Evolutionary conservation across 2,888 invertebrate genomes (phyloP), one percentile per base, ranked within the genome.

Genomic region (Eremobia ochroleuca): DNA sequence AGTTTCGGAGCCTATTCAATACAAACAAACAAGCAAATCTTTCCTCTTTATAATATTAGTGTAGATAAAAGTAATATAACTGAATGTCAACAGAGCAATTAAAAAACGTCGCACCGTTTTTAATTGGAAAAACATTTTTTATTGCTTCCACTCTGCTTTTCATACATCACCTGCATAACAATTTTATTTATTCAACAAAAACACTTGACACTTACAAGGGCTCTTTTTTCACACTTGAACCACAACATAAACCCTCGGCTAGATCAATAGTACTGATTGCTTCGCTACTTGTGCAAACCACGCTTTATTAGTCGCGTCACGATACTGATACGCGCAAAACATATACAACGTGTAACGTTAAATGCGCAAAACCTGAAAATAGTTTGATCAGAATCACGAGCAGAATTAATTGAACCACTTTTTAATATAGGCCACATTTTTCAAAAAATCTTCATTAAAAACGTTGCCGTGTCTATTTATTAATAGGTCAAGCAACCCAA

Each of bases 191-290:
- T 68, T 71, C n/a, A 31, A 61, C 34, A 55, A 40, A 65, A 43
- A 52, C 37, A 46, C 70, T 85, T 34, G 34, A 62, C 43, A 28
- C 15, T 49, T 6, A 4, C 37, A 70, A 82, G 34, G 0, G 21
- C 64, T 49, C 87, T 85, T 82, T 87, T 90, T 90, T 90, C 85
- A 85, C 85, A 85, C 86, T 76, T 87, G 83, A 82, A 80, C 85
- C 46, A 84, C 81, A 76, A 88, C 90, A 82, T 82, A 86, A 85
- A 77, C 81, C 80, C 82, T 79, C 73, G 31, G 61, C 40, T 73
- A 81, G 87, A 89, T 89, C 87, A 89, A 91, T 91, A 82, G 77
- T 40, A 11, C 84, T 89, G 91, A 92, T 92, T 92, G 89, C 85
- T 83, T 83, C 71, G 76, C 75, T 83, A 78, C 78, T 83, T 71